Evolutionary conservation across 2,797 vertebrate species (phyloP), one percentile per base, ranked within the genome.

Genomic region (Podarcis lilfordi): DNA sequence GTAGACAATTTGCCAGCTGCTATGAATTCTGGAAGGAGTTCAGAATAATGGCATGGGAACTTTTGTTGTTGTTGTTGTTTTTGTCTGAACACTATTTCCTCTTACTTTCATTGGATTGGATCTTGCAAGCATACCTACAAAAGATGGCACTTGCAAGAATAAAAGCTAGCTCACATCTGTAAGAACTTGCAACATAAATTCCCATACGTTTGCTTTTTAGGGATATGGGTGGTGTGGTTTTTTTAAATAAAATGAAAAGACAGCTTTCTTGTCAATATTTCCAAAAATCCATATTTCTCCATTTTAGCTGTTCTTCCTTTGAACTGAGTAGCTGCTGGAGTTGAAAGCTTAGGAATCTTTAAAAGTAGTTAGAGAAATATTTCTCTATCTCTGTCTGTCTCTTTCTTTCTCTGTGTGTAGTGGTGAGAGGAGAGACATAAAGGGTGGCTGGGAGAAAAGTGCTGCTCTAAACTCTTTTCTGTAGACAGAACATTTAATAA

Each of bases 391-490:
- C n/a, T 23, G n/a, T 35, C n/a, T 80, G 7, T 21, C 13, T 85
- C 25, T 64, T 50, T 50, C 32, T 64, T 27, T 61, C n/a, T 55
- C 40, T 37, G 21, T 40, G 19, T 7, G 19, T 0, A 0, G 5
- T 6, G 6, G 2, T 13, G 19, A 3, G 5, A 0, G 0, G 4
- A 45, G 7, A 27, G 25, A 59, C 0, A 0, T 0, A 9, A 69
- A 80, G 32, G 61, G 25, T 74, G 27, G 37, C 72, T 25, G 8
- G 25, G 15, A 68, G 6, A 79, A 79, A 80, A 80, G 19, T 80
- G 23, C 68, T 75, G 80, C 2, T 35, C 25, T 72, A 32, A 27
- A 55, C 11, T 68, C 4, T 37, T 71, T 64, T 82, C 4, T 15
- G 35, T 74, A 2, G 29, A 6, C 55, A 37, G 66, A 45, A 9